Conservation (phyloP, 23 tunicate species). For the Ciona savignyi region DNA sequence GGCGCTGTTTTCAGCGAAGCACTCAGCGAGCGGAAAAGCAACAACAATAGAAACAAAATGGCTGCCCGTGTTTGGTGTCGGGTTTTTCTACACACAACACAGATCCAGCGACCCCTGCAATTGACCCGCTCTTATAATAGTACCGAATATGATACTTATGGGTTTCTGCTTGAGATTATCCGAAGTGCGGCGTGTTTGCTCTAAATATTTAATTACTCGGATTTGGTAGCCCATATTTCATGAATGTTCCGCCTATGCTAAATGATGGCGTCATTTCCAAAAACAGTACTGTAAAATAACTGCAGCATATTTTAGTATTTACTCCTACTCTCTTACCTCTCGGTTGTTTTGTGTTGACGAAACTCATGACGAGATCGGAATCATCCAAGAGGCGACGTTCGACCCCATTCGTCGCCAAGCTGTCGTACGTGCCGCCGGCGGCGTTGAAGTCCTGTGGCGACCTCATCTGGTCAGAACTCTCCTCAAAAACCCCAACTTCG, state of each 20-base stretch:
- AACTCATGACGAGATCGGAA: constrained; percentile 73
- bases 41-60: not conserved
- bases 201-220: not conserved
- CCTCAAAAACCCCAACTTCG: constrained; percentile 65
- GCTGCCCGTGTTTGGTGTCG: not conserved
- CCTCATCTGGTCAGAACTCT: not conserved
- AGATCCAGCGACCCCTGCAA: not conserved
- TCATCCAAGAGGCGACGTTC: constrained; percentile 43
- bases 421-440: constrained; percentile 8
- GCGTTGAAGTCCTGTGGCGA: not conserved
- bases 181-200: not conserved
- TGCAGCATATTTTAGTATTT: not conserved
- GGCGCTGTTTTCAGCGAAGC: not conserved
- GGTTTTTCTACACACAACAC: not conserved
- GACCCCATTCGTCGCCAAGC: constrained; percentile 8
- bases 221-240: not conserved
- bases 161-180: not conserved
- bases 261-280: no score
- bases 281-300: not conserved
- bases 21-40: not conserved
- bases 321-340: constrained; percentile 26
- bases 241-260: not conserved
- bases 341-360: constrained; percentile 46
- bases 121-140: not conserved
- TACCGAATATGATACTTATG: not conserved